Percentiles rank a stretch among this genome's conserved stretches.
Evolutionary conservation across 2,888 invertebrate genomes (phyloP).

Genomic region (Trissoscelio sp.): DNA sequence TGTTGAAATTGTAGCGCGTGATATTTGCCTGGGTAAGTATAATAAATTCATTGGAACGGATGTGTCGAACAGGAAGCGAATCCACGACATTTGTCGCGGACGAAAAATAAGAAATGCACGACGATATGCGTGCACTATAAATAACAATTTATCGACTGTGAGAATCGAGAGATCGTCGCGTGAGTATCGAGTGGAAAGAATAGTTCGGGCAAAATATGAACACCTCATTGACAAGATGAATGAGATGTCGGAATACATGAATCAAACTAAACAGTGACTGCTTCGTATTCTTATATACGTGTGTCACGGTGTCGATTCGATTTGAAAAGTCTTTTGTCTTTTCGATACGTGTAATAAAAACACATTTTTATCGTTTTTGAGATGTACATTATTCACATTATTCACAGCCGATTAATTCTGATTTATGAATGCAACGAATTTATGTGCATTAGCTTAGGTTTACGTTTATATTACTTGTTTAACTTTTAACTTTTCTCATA

Average conservation of each 20-base stretch:
- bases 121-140: constrained; percentile 53
- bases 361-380: constrained; percentile 14
- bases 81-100: constrained; percentile 59
- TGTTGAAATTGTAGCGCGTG: constrained; percentile 44
- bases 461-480: no score
- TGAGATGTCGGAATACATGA: constrained; percentile 42
- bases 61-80: constrained; percentile 39
- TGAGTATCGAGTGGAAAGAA: constrained; percentile 41
- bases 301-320: constrained; percentile 1
- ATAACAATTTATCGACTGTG: constrained; percentile 66
- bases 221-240: constrained; percentile 60
- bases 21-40: constrained; percentile 48
- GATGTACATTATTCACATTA: constrained; percentile 2
- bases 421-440: background rate
- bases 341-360: constrained; percentile 31
- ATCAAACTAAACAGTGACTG: constrained; percentile 44
- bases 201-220: constrained; percentile 52
- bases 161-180: constrained; percentile 39
- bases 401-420: constrained; percentile 8
- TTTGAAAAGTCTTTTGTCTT: constrained; percentile 36
- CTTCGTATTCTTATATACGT: constrained; percentile 34
- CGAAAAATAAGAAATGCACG: constrained; percentile 42
- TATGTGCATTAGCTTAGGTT: background rate
- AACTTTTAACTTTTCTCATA: no score
- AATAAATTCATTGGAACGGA: constrained; percentile 60